Percentiles rank a stretch among this genome's conserved stretches.
These are phyloP conservation scores for Mystacornis crossleyi DNA, from an alignment of 2,113 vertebrate species.

Conservation along the genomic window DNA sequence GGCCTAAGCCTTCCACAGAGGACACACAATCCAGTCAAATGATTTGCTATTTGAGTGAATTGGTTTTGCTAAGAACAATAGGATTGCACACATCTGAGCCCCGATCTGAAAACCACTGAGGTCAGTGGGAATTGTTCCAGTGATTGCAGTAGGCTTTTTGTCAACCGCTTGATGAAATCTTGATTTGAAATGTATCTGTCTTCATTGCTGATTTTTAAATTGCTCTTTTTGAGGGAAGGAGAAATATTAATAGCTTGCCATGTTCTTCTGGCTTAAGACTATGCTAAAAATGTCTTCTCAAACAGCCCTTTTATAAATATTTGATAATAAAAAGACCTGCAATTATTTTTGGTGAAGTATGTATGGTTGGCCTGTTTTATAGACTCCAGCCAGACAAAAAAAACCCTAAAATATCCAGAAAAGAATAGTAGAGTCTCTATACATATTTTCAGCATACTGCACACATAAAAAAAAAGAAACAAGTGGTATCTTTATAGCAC, in stretches of 20 bases:
- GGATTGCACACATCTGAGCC: background rate
- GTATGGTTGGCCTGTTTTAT: background rate
- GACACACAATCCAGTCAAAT: background rate
- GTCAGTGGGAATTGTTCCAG: background rate
- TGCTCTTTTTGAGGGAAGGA: background rate
- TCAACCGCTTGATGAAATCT: background rate
- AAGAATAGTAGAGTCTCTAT: background rate
- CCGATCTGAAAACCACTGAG: background rate
- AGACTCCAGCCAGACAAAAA: background rate
- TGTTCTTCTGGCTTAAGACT: background rate
- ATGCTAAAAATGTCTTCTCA: background rate
- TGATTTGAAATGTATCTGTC: background rate
- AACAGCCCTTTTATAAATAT: background rate
- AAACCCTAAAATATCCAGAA: background rate
- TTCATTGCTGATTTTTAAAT: background rate
- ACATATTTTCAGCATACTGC: background rate
- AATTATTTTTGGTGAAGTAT: background rate
- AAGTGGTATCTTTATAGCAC: background rate
- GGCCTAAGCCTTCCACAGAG: background rate
- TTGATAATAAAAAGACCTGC: background rate
- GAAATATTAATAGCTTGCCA: background rate
- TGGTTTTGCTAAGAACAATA: background rate
- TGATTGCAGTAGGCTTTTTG: background rate
- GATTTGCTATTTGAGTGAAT: background rate
- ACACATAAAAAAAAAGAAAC: background rate